Base-by-base conservation (phyloP, 1,140 invertebrate genomes). In the Leptestheria dahalacensis region DNA sequence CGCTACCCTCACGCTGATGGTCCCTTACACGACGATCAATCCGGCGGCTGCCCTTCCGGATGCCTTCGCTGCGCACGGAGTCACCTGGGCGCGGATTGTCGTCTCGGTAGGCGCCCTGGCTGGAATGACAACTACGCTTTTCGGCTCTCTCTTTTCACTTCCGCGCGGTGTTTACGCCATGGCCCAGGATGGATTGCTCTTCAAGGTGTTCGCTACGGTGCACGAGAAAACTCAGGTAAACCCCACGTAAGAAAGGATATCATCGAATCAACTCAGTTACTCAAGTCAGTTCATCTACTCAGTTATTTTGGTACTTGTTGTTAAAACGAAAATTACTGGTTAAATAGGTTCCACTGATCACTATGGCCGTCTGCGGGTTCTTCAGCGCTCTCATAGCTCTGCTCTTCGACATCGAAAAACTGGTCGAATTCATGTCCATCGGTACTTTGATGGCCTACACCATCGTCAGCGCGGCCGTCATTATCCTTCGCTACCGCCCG, bases 381-480 rank as follows among this genome's bases (percentile, higher is more conserved):
- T 67, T 84, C 12, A 84, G 88, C 46, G 85, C 84, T 1, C 54
- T 88, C 0, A 83, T 94, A 61, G 88, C 91, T 6, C 69, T 94
- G 2, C 68, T 93, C 20, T 88, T 95, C 67, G 89, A 96, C 70
- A 78, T 96, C 61, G 81, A 90, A 66, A 90, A 90, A 63, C 75
- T 95, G 15, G 89, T 95, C 1, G 91, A 96, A 66, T 91, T 94
- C 66, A 90, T 94, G 86, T 91, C 88, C 0, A 93, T 94, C 64
- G 91, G 91, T 0, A 94, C 90, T 0, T 76, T 94, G 9, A 70
- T 92, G 55, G 89, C 90, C 0, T 94, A 93, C 68, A 91, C 88
- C 3, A 89, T 93, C 28, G 90, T 94, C 1, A 88, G 87, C 59
- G 85, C 86, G 12, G 85, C 85, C 59, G 86, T 94, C 2, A 88